Conservation (phyloP, 2,113 vertebrate genomes). For the Alethe diademata region DNA sequence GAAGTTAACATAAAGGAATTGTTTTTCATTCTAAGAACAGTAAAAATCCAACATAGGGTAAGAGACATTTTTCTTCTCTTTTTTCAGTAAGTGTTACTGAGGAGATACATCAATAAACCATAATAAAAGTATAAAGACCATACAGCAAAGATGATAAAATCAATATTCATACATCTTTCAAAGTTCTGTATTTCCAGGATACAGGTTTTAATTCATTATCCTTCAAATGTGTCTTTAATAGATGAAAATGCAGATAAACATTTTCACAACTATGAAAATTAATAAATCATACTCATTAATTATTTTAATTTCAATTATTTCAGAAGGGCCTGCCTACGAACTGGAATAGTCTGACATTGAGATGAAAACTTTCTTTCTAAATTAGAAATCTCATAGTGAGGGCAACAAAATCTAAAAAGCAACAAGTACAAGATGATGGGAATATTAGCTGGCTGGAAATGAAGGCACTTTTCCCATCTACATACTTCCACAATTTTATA, state of each 20-base stretch:
- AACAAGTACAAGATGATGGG: background rate
- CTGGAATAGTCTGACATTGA: background rate
- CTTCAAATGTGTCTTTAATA: background rate
- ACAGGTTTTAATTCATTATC: background rate
- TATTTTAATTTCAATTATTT: background rate
- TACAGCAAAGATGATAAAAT: background rate
- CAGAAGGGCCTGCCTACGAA: background rate
- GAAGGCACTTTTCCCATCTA: background rate
- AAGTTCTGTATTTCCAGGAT: background rate
- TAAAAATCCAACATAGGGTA: background rate
- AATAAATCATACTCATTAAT: background rate
- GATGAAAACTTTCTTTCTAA: background rate
- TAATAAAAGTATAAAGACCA: background rate
- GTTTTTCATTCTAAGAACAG: background rate
- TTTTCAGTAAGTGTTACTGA: background rate
- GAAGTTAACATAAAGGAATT: background rate
- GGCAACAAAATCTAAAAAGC: background rate
- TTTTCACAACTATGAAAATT: background rate
- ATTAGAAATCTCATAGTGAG: background rate
- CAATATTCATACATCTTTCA: background rate
- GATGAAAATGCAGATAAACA: background rate
- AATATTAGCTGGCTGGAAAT: background rate
- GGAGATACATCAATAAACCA: background rate
- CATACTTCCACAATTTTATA: background rate
- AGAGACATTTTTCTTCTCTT: background rate